A percentile compares a stretch with the other conserved stretches of the same genome.
These are phyloP conservation scores for Linurgus olivaceus DNA, from an alignment of 2,797 vertebrate genomes.

Conservation along the genomic window DNA sequence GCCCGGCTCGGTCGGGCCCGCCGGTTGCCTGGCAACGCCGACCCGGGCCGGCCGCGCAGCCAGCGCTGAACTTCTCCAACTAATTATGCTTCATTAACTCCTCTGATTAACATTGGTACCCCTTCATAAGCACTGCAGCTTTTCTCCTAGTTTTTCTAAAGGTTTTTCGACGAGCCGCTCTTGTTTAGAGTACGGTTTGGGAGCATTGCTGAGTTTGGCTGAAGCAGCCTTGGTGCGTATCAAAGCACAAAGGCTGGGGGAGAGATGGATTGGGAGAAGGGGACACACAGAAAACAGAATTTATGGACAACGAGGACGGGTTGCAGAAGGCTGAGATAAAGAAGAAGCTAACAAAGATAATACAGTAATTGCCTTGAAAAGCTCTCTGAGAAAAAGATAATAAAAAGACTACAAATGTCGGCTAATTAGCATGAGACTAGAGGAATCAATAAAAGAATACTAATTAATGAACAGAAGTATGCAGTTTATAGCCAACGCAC, in stretches of 20 bases:
- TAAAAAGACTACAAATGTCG: background rate
- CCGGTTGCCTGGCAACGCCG: fast-evolving
- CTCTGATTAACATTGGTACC: background rate
- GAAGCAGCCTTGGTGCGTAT: fast-evolving
- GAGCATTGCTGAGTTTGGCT: background rate
- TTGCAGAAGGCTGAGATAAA: background rate
- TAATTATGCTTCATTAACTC: too few relatives aligned
- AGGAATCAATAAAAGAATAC: background rate
- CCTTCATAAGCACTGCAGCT: background rate
- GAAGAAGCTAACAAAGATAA: background rate
- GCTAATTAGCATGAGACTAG: background rate
- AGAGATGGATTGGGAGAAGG: background rate
- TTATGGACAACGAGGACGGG: fast-evolving
- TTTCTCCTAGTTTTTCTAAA: background rate
- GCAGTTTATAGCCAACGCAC: background rate
- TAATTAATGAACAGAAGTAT: background rate
- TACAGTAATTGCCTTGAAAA: background rate
- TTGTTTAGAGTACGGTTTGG: fast-evolving
- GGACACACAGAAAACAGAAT: background rate
- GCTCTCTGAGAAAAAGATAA: background rate
- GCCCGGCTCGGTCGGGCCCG: fast-evolving
- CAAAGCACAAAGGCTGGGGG: background rate
- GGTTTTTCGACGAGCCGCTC: fast-evolving
- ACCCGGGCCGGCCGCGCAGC: fast-evolving
- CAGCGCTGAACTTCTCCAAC: background rate